Percentiles rank a stretch among this genome's conserved stretches.
phyloP scores from a whole-genome alignment of 2,888 invertebrate species.

The Hyposoter didymator region DNA sequence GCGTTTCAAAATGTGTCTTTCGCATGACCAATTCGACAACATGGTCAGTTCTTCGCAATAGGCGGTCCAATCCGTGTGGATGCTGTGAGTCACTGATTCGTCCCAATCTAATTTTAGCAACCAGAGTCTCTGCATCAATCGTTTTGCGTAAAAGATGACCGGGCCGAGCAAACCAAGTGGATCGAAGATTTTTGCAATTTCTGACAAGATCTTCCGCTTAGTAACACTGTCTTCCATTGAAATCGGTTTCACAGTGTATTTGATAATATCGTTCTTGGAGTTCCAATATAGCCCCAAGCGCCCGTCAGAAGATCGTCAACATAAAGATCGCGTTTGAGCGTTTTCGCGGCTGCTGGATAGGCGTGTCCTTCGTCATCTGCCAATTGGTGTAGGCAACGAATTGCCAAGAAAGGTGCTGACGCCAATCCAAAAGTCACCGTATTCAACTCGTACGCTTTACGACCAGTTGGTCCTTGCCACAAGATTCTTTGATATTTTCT shows the following conservation, averaged over 20 bases:
- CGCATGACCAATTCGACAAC: conserved; percentile 1
- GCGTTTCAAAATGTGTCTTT: conserved; percentile 21
- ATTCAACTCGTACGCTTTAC: neutral
- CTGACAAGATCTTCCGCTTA: conserved; percentile 50
- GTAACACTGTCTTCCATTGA: neutral
- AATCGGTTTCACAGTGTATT: conserved; percentile 28
- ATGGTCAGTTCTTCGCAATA: neutral
- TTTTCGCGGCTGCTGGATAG: conserved; percentile 8
- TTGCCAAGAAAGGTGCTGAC: conserved; percentile 56
- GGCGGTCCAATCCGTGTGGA: conserved; percentile 36
- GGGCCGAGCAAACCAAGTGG: conserved; percentile 62
- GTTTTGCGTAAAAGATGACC: conserved; percentile 55
- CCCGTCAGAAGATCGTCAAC: conserved; percentile 47
- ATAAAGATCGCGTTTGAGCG: conserved; percentile 34
- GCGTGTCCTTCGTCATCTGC: conserved; percentile 34
- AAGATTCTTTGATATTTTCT: neutral
- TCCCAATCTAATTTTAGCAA: conserved; percentile 49
- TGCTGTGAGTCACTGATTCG: conserved; percentile 35
- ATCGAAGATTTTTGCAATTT: conserved; percentile 61
- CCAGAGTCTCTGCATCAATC: conserved; percentile 61
- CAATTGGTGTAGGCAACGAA: conserved; percentile 48
- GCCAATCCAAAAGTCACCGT: neutral
- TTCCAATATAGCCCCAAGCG: conserved; percentile 51
- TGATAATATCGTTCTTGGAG: conserved; percentile 14
- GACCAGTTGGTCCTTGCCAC: neutral